phyloP scores from a whole-genome alignment of 2,888 invertebrate genomes.

The Hololepta plana region DNA sequence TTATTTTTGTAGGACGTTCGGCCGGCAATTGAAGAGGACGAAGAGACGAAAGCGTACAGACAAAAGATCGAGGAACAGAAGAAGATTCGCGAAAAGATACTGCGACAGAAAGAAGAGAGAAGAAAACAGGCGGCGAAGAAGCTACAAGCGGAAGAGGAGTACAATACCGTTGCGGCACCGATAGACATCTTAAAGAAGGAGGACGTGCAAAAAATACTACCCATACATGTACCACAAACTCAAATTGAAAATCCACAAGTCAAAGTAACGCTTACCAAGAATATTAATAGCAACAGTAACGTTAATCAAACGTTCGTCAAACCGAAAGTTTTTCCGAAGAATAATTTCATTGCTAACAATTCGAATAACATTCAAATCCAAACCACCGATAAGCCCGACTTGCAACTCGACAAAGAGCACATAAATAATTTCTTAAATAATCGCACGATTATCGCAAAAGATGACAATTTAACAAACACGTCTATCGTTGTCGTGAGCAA shows the following conservation, averaged over 20 bases:
- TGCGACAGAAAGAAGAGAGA: conserved; percentile 30
- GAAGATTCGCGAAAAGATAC: conserved; percentile 26
- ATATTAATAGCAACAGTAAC: too few species aligned
- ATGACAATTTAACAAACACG: conserved; percentile 18
- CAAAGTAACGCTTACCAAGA: too few species aligned
- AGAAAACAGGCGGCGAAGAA: conserved; percentile 27
- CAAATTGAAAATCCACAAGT: too few species aligned
- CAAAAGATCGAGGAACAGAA: conserved; percentile 31
- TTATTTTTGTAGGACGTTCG: neutral
- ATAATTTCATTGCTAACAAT: too few species aligned
- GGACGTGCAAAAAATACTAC: too few species aligned
- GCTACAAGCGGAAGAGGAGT: conserved; percentile 11
- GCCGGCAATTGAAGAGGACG: conserved; percentile 27
- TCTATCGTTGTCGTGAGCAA: conserved; percentile 29
- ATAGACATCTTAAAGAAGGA: too few species aligned
- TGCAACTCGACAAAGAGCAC: conserved; percentile 11
- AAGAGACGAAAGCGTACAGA: conserved; percentile 29
- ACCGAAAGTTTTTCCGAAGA: too few species aligned
- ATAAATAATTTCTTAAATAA: conserved; percentile 15
- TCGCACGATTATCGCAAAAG: conserved; percentile 17
- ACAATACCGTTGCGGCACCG: too few species aligned
- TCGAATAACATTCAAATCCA: too few species aligned
- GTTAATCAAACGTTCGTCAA: too few species aligned
- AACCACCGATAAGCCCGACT: too few species aligned
- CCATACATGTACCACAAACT: too few species aligned